Conservation (phyloP, 1,140 invertebrate species). For the Centruroides sculpturatus region DNA sequence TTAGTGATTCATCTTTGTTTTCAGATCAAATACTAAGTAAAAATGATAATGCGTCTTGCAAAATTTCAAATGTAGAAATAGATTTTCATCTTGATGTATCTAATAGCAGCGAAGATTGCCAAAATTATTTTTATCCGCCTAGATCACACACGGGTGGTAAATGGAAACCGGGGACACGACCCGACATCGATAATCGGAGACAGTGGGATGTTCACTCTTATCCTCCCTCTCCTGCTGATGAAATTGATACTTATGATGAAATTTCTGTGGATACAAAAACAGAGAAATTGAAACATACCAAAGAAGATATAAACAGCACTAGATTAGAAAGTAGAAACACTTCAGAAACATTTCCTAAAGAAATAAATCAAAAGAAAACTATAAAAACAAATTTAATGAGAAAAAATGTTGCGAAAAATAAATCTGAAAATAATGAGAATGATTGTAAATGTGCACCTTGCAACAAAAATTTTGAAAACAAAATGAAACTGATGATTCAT, state of each 20-base stretch:
- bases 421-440: background rate
- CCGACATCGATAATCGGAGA: conserved; percentile 20
- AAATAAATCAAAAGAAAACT: background rate
- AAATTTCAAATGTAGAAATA: conserved; percentile 23
- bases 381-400: background rate
- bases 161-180: conserved; percentile 43
- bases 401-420: background rate
- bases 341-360: background rate
- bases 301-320: background rate
- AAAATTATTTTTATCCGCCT: conserved; percentile 26
- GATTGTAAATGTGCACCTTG: background rate
- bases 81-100: conserved; percentile 15
- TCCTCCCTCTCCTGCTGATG: background rate
- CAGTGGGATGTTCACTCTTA: conserved; percentile 22
- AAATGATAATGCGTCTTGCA: conserved; percentile 4
- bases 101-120: conserved; percentile 4
- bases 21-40: conserved; percentile 18
- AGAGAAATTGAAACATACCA: background rate
- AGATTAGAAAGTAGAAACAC: background rate
- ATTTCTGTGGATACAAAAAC: background rate
- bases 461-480: conserved; percentile 1
- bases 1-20: conserved; percentile 23
- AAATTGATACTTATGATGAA: background rate
- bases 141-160: conserved; percentile 54
- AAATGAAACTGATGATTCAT: conserved; percentile 1